These are phyloP conservation scores for Nyctibius grandis DNA, from an alignment of 2,797 vertebrate species.

Conservation along the genomic window DNA sequence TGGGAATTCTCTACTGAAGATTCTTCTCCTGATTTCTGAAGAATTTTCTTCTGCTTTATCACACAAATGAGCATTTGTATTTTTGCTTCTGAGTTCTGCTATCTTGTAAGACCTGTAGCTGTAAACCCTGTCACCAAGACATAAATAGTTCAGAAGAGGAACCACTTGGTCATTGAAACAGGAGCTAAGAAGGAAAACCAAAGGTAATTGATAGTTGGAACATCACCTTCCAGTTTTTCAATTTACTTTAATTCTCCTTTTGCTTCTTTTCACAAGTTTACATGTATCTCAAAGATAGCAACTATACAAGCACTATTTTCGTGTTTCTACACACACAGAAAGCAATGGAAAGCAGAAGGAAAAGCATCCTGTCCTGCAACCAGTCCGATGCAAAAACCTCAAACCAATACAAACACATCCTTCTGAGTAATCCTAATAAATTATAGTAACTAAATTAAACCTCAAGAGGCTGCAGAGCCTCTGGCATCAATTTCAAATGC, in stretches of 20 bases:
- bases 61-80: neutral
- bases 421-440: neutral
- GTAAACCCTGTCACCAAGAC: neutral
- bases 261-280: neutral
- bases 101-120: neutral
- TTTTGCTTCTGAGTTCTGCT: neutral
- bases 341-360: neutral
- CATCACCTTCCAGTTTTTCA: neutral
- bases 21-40: neutral
- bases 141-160: slow-evolving; percentile 3
- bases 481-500: neutral
- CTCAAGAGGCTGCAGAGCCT: neutral
- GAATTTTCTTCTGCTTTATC: neutral
- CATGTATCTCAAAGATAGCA: neutral
- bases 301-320: neutral
- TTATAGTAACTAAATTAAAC: neutral
- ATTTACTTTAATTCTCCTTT: neutral
- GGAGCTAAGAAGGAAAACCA: neutral
- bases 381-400: neutral
- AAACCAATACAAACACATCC: neutral
- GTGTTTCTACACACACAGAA: neutral
- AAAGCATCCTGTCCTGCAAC: neutral
- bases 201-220: neutral
- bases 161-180: neutral
- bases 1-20: neutral